Percentiles rank a stretch among this genome's conserved stretches.
Conservation (phyloP, 2,113 vertebrate species). For the Erpornis zantholeuca region DNA sequence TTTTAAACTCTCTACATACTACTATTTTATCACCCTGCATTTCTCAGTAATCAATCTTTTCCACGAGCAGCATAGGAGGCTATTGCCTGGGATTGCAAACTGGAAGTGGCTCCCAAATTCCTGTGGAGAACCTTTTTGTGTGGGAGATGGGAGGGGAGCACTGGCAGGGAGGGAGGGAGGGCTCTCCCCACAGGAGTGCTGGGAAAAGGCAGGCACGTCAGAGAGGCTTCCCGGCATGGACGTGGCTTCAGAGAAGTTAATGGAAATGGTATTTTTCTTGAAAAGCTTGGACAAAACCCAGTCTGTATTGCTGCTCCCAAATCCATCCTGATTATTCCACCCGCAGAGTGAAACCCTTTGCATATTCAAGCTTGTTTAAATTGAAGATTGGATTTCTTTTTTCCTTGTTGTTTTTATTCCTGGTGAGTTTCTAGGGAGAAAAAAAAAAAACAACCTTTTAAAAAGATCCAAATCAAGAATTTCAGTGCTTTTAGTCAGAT, state of each 20-base stretch:
- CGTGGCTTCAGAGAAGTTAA: background rate
- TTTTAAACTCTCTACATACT: background rate
- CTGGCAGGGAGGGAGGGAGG: background rate
- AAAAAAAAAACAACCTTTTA: background rate
- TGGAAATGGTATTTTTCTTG: background rate
- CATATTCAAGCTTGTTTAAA: background rate
- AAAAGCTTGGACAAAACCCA: background rate
- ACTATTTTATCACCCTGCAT: accelerated
- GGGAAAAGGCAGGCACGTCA: background rate
- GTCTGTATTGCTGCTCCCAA: background rate
- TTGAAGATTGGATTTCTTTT: background rate
- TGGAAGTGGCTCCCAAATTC: background rate
- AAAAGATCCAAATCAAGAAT: background rate
- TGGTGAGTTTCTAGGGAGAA: background rate
- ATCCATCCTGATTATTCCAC: background rate
- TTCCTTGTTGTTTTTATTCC: background rate
- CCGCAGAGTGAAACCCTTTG: background rate
- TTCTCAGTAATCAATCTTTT: background rate
- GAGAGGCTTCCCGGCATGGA: background rate
- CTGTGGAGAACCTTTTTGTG: background rate
- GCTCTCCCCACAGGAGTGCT: background rate
- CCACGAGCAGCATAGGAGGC: background rate
- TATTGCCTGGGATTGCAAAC: background rate
- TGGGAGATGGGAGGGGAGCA: background rate
- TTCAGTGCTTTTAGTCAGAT: background rate